phyloP scores from a whole-genome alignment of 2,888 invertebrate species.

The Thereva unica region DNA sequence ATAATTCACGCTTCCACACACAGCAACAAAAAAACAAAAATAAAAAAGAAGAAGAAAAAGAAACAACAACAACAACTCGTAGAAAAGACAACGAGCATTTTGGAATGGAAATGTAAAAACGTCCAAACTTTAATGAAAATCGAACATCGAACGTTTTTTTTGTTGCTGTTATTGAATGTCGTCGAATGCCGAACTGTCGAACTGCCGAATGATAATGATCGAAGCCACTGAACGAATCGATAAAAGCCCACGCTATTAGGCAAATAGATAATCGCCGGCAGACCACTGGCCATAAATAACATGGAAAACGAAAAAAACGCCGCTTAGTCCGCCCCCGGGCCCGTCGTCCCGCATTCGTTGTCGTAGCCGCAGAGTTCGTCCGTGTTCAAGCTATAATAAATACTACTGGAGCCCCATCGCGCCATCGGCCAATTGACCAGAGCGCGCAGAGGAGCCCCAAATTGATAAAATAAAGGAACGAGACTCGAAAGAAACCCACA shows the following conservation, averaged over 20 bases:
- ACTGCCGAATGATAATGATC: constrained; percentile 39
- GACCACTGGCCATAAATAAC: constrained; percentile 28
- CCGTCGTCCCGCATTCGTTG: background rate
- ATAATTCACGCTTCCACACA: constrained; percentile 18
- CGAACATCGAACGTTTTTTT: background rate
- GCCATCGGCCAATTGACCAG: background rate
- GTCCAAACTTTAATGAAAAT: constrained; percentile 26
- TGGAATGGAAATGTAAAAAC: constrained; percentile 10
- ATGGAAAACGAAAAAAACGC: background rate
- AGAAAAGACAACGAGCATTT: constrained; percentile 22
- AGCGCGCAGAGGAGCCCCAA: background rate
- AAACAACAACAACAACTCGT: too few species aligned
- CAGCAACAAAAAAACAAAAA: too few species aligned
- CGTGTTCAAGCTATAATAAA: too few species aligned
- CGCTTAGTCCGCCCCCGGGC: background rate
- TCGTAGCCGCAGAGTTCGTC: too few species aligned
- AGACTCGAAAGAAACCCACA: constrained; percentile 20
- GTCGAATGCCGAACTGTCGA: background rate
- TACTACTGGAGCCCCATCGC: too few species aligned
- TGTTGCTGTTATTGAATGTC: too few species aligned
- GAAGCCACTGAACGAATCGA: constrained; percentile 42
- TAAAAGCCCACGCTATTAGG: constrained; percentile 40
- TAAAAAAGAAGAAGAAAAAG: too few species aligned
- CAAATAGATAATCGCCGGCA: constrained; percentile 28
- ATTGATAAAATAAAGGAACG: constrained; percentile 5